A percentile compares a stretch with the other conserved stretches of the same genome.
phyloP scores from a whole-genome alignment of 1,140 invertebrate genomes.

The Drosophila bocqueti region DNA sequence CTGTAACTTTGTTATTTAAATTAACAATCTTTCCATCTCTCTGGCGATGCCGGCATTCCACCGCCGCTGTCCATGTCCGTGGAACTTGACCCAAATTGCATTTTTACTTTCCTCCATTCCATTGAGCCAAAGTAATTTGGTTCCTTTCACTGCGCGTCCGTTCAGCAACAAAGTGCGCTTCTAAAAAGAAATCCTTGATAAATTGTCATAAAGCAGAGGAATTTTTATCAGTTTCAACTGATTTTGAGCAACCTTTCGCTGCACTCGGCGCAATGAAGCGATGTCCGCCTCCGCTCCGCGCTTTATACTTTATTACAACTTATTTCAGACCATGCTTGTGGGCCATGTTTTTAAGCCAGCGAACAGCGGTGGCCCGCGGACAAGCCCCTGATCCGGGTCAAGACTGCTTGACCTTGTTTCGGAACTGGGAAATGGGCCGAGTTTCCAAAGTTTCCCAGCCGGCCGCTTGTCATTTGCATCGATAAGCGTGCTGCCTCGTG shows the following conservation, averaged over 20 bases:
- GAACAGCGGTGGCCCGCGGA: conserved; percentile 19
- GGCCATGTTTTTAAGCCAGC: conserved; percentile 8
- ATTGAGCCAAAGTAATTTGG: conserved; percentile 15
- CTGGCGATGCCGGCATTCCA: not conserved
- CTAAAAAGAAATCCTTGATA: conserved; percentile 39
- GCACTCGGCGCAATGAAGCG: conserved; percentile 27
- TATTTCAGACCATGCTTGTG: conserved; percentile 10
- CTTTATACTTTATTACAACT: conserved; percentile 15
- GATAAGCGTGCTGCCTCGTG: conserved; percentile 50
- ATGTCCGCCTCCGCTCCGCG: not conserved
- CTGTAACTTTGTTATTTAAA: conserved; percentile 23
- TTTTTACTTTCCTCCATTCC: conserved; percentile 29
- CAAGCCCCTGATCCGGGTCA: conserved; percentile 20
- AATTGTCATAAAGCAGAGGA: conserved; percentile 35
- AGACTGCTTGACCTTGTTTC: conserved; percentile 12
- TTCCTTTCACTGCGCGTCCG: conserved; percentile 14
- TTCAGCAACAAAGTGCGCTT: conserved; percentile 32
- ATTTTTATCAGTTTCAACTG: conserved; percentile 30
- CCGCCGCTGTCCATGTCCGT: not conserved
- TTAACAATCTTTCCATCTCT: conserved; percentile 8
- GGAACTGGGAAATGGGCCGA: conserved; percentile 17
- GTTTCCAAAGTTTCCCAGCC: conserved; percentile 36
- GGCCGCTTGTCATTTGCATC: conserved; percentile 50
- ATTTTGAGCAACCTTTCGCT: conserved; percentile 34
- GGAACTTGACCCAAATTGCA: conserved; percentile 38